A percentile compares a stretch with the other conserved stretches of the same genome.
Conservation (phyloP, 2,113 vertebrate species). For the Sander vitreus region DNA sequence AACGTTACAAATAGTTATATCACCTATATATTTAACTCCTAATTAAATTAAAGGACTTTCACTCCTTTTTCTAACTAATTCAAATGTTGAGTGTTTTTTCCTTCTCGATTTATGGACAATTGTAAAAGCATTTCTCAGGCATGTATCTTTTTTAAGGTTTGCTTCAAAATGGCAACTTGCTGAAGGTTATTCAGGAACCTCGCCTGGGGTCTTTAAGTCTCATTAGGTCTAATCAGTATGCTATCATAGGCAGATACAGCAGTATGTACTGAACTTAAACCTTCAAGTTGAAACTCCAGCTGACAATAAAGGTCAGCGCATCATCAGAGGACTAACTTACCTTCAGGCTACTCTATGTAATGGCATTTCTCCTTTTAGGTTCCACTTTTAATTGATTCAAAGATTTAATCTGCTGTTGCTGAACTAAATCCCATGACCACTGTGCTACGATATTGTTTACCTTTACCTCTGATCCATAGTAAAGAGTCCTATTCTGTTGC, state of each 20-base stretch:
- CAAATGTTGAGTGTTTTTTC: background rate
- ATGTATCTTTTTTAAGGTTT: conserved; percentile 1
- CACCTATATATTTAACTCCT: no score
- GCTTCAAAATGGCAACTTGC: conserved; percentile 25
- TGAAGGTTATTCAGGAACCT: conserved; percentile 57
- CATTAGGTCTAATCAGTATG: conserved; percentile 65
- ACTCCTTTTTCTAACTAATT: background rate
- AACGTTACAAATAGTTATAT: no score
- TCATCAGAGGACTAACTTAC: conserved; percentile 38
- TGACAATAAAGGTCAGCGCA: conserved; percentile 56
- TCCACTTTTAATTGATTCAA: background rate
- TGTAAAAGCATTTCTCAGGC: background rate
- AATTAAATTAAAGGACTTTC: no score
- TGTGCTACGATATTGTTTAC: background rate
- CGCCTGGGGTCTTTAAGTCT: conserved; percentile 53
- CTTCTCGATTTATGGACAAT: background rate
- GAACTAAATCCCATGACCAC: background rate
- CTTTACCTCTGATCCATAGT: background rate
- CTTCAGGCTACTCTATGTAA: conserved; percentile 33
- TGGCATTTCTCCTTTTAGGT: background rate
- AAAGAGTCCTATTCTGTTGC: background rate
- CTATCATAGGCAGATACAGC: conserved; percentile 28
- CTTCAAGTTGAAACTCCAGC: conserved; percentile 29
- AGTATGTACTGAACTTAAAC: conserved; percentile 40
- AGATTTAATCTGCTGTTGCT: background rate